phyloP scores from a whole-genome alignment of 2,888 invertebrate genomes.

The Athetis lepigone region DNA sequence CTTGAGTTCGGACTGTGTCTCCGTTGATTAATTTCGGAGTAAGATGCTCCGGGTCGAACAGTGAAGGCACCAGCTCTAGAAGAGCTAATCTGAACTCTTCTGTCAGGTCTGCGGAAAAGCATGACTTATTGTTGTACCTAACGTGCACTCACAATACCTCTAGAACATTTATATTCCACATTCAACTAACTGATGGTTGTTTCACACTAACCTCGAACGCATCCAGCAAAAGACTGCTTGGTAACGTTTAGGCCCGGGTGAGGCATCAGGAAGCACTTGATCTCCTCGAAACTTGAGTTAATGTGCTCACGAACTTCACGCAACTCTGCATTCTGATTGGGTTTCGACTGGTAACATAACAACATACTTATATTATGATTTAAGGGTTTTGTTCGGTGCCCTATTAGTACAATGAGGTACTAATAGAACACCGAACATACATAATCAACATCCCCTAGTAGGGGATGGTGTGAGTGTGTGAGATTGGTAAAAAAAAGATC shows the following conservation, averaged over 20 bases:
- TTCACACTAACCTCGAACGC: constrained; percentile 90
- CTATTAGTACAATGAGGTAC: no score
- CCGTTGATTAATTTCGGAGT: constrained; percentile 98
- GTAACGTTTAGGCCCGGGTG: constrained; percentile 98
- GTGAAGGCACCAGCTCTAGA: constrained; percentile 95
- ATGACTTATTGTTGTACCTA: no score
- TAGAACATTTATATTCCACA: no score
- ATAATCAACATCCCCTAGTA: no score
- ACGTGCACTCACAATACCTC: no score
- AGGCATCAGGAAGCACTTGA: constrained; percentile 99
- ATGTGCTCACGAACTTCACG: constrained; percentile 97
- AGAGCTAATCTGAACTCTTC: constrained; percentile 96
- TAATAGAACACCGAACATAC: no score
- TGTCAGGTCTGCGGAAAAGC: constrained; percentile 98
- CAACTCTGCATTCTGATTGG: constrained; percentile 97
- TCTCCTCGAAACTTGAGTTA: constrained; percentile 97
- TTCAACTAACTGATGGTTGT: not conserved
- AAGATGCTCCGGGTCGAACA: constrained; percentile 96
- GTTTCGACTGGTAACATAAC: constrained; percentile 89
- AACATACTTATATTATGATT: no score
- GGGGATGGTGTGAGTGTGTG: no score
- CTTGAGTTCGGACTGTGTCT: constrained; percentile 96
- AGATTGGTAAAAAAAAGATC: no score
- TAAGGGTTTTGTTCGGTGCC: no score
- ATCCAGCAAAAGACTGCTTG: constrained; percentile 97